Evolutionary conservation across 2,113 vertebrate genomes (phyloP).

Genomic region (Menidia beryllina): DNA sequence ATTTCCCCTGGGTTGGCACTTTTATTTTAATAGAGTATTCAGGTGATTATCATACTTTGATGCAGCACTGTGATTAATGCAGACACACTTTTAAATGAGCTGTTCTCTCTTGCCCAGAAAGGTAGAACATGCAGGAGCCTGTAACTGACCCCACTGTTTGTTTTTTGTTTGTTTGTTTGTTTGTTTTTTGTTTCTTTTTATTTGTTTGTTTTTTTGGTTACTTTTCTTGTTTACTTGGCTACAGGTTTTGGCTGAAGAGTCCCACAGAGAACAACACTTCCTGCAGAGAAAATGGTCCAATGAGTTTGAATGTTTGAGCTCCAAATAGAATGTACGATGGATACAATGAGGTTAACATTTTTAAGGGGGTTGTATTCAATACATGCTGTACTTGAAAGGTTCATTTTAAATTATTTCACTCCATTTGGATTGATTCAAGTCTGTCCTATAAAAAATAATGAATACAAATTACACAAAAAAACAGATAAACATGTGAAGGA

Average conservation of each 20-base stretch:
- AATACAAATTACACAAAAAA: not conserved
- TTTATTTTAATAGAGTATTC: constrained; percentile 99
- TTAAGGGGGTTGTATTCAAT: not conserved
- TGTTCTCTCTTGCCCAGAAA: constrained; percentile 77
- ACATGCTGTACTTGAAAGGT: not conserved
- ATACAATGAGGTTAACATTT: not conserved
- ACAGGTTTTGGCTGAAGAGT: not conserved
- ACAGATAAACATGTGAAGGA: constrained; percentile 16
- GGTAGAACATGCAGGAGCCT: constrained; percentile 89
- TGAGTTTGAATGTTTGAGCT: constrained; percentile 6
- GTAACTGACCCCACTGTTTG: constrained; percentile 88
- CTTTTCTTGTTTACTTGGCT: constrained; percentile 14
- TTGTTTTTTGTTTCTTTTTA: no score
- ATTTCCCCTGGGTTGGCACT: constrained; percentile 98
- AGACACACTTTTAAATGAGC: constrained; percentile 95
- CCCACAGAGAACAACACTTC: not conserved
- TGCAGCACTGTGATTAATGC: constrained; percentile 99
- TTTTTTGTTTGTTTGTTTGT: constrained; percentile 28
- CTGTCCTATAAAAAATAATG: constrained; percentile 1
- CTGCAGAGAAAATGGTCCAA: not conserved
- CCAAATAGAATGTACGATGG: not conserved
- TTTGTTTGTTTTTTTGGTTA: constrained; percentile 49
- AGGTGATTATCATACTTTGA: constrained; percentile 99
- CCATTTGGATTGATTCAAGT: constrained; percentile 7
- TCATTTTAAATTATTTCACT: not conserved